Evolutionary conservation across 2,113 vertebrate genomes (phyloP).

Genomic region (Motacilla tschutschensis): DNA sequence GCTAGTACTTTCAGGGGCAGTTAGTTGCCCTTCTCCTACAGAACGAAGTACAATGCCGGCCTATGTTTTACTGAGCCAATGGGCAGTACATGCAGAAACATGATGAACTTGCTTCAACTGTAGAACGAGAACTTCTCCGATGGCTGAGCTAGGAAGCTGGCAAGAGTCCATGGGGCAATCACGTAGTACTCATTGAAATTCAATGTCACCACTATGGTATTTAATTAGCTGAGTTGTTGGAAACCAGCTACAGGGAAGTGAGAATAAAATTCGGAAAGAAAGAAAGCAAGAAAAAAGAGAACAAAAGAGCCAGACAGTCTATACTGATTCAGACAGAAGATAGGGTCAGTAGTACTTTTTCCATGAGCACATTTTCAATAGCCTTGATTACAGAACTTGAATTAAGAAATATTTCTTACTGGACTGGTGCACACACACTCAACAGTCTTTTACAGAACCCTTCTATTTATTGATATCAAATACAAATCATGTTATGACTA

Average conservation of each 20-base stretch:
- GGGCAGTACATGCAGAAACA: not conserved
- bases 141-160: slow-evolving; percentile 42
- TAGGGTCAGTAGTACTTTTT: not conserved
- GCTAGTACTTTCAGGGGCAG: not conserved
- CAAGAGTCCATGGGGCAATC: slow-evolving; percentile 5
- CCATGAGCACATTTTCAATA: not conserved
- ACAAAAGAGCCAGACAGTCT: slow-evolving; percentile 25
- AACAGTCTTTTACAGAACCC: not conserved
- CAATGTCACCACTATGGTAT: slow-evolving; percentile 68
- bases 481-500: not conserved
- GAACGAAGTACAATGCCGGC: not conserved
- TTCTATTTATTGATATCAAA: not conserved
- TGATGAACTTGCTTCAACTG: not conserved
- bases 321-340: slow-evolving; percentile 22
- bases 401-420: not conserved
- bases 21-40: not conserved
- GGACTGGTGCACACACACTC: not conserved
- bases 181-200: slow-evolving; percentile 65
- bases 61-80: not conserved
- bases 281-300: slow-evolving; percentile 13
- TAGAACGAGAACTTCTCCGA: not conserved
- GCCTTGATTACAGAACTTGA: not conserved
- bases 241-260: slow-evolving; percentile 40
- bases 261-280: slow-evolving; percentile 23
- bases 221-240: slow-evolving; percentile 73